Conservation (phyloP, 2,797 vertebrate species). For the Sphenodon punctatus region DNA sequence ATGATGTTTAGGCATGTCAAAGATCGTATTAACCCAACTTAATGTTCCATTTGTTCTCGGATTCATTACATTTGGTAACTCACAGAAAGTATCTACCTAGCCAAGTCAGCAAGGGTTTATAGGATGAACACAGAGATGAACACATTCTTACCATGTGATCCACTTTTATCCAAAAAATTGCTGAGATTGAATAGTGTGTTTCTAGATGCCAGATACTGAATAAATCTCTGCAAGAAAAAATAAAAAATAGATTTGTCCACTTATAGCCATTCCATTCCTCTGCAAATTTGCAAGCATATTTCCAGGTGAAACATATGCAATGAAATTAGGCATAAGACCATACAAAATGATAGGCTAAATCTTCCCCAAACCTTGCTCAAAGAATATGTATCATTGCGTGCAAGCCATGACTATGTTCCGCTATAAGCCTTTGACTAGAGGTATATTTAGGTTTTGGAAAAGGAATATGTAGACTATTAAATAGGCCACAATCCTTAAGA, state of each 20-base stretch:
- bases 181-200: conserved; percentile 99
- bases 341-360: neutral
- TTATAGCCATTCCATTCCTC: neutral
- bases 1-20: neutral
- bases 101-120: neutral
- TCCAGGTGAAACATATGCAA: neutral
- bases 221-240: conserved; percentile 90
- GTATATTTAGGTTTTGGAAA: no score
- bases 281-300: neutral
- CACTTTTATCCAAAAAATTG: conserved; percentile 99
- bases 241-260: no score
- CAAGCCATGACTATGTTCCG: no score
- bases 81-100: neutral
- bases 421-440: no score
- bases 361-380: neutral
- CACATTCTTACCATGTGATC: conserved; percentile 89
- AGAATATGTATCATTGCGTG: no score
- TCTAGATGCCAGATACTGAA: conserved; percentile 99
- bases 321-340: neutral
- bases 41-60: neutral
- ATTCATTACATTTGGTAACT: neutral
- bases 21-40: neutral
- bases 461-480: no score
- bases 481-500: no score
- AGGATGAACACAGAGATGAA: neutral